Conservation (phyloP, 2,797 vertebrate genomes). For the Toxotes lorentzi region DNA sequence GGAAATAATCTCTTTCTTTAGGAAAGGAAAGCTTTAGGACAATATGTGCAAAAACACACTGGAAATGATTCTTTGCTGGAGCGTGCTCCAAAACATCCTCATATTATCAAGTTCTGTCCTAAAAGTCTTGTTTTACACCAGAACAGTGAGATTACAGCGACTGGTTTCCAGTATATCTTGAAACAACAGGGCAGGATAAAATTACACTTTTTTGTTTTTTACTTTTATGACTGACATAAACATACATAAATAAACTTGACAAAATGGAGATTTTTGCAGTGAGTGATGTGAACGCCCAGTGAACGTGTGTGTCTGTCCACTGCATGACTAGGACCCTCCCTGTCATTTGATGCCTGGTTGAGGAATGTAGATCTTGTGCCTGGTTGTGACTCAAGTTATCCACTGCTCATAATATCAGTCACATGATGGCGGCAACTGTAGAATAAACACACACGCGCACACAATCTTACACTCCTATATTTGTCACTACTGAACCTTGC, state of each 20-base stretch:
- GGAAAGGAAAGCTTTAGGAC: neutral
- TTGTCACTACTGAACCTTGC: neutral
- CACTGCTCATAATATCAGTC: slow-evolving; percentile 74
- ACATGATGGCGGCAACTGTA: slow-evolving; percentile 73
- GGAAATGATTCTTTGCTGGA: neutral
- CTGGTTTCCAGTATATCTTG: neutral
- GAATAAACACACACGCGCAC: slow-evolving; percentile 33
- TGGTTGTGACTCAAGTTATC: slow-evolving; percentile 71
- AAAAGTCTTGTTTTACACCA: neutral
- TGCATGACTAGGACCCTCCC: slow-evolving; percentile 40
- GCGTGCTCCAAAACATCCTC: neutral
- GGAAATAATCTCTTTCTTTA: slow-evolving; percentile 5
- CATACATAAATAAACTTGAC: too few relatives aligned
- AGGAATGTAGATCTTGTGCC: slow-evolving; percentile 79
- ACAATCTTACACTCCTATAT: neutral
- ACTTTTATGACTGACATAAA: neutral
- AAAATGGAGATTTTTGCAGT: neutral
- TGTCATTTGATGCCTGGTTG: slow-evolving; percentile 60
- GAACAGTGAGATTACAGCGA: neutral
- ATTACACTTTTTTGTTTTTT: neutral
- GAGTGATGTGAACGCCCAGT: slow-evolving; percentile 1
- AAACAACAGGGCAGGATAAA: neutral
- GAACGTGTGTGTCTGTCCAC: neutral
- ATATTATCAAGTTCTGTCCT: neutral
- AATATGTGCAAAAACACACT: neutral